phyloP scores from a whole-genome alignment of 2,888 invertebrate species.

The Melipona bicolor region DNA sequence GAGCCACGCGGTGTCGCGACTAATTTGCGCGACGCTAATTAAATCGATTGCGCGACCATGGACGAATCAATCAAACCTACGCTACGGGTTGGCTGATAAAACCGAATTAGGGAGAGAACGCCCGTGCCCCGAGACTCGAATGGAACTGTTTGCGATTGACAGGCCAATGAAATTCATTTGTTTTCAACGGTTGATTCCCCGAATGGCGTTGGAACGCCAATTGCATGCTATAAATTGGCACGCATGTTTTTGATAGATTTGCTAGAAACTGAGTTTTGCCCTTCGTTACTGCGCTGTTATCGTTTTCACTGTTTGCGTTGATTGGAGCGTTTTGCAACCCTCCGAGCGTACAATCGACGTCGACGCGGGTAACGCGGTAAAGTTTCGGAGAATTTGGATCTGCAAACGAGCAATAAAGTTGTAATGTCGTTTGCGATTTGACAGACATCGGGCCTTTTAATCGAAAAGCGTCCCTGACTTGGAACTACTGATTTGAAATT shows the following conservation, averaged over 20 bases:
- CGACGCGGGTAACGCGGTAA: not conserved
- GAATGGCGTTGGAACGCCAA: not conserved
- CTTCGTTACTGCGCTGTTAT: not conserved
- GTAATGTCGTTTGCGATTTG: too few relatives aligned
- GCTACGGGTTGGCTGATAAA: constrained; percentile 15
- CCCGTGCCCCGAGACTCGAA: not conserved
- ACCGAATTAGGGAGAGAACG: constrained; percentile 10
- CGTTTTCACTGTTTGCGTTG: not conserved
- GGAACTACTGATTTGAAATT: not conserved
- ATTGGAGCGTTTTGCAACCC: not conserved
- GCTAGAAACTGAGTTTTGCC: not conserved
- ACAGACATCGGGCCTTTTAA: too few relatives aligned
- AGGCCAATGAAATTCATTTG: constrained; percentile 26
- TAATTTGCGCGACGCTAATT: constrained; percentile 44
- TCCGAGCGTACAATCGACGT: not conserved
- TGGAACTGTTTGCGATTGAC: constrained; percentile 4
- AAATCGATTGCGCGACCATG: constrained; percentile 22
- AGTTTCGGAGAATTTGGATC: not conserved
- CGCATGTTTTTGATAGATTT: not conserved
- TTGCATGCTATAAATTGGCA: constrained; percentile 1
- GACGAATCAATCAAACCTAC: constrained; percentile 29
- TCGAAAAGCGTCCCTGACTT: not conserved
- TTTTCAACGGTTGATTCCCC: not conserved
- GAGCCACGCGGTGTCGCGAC: not conserved
- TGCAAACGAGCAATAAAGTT: too few relatives aligned